These are phyloP conservation scores for Anthopleura sola DNA, from an alignment of 64 coral and sea anemone genomes.

Conservation along the genomic window DNA sequence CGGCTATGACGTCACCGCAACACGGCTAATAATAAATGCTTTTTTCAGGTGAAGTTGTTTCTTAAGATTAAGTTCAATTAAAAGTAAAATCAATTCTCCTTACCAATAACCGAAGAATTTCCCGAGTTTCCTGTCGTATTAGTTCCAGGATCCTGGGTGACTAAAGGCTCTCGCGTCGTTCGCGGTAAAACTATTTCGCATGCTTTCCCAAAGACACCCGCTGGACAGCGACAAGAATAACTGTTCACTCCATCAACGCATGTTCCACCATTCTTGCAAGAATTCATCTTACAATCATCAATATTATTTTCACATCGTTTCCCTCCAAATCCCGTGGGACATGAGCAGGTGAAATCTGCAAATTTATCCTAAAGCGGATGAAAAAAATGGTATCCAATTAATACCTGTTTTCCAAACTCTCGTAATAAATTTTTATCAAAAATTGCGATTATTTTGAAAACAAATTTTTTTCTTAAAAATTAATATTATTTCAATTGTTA, in stretches of 20 bases:
- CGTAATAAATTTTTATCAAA: too few relatives aligned
- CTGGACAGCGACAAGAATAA: conserved; percentile 57
- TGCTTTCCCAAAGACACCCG: conserved; percentile 51
- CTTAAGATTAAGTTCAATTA: not conserved
- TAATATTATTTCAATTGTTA: too few relatives aligned
- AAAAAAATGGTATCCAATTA: not conserved
- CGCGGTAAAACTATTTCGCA: conserved; percentile 40
- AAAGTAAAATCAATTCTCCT: not conserved
- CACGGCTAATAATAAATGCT: too few relatives aligned
- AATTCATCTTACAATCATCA: conserved; percentile 44
- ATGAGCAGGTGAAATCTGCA: conserved; percentile 66
- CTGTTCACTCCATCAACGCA: conserved; percentile 63
- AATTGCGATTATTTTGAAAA: too few relatives aligned
- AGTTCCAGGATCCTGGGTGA: not conserved
- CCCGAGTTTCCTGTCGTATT: not conserved
- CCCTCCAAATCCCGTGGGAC: conserved; percentile 60
- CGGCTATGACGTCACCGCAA: not conserved
- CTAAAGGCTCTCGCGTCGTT: not conserved
- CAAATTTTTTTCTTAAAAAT: too few relatives aligned
- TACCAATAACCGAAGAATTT: not conserved
- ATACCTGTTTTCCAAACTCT: not conserved
- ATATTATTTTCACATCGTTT: conserved; percentile 67
- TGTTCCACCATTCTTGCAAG: conserved; percentile 73
- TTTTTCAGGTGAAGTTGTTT: too few relatives aligned
- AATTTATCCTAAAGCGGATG: conserved; percentile 51